Percentiles rank a stretch among this genome's conserved stretches.
Evolutionary conservation across 2,113 vertebrate genomes (phyloP).

Genomic region (Cavia aperea): DNA sequence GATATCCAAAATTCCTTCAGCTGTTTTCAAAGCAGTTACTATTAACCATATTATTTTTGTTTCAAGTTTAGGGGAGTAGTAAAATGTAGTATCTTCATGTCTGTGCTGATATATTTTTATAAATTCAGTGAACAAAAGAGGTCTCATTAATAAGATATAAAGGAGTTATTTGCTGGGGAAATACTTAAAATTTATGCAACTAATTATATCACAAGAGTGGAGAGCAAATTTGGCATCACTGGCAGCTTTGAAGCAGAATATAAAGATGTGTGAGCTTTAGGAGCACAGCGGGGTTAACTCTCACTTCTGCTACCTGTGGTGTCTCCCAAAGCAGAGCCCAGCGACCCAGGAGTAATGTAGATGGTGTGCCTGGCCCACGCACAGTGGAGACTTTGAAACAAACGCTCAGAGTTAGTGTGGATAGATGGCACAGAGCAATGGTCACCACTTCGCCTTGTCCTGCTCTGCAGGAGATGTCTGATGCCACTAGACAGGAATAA

Average conservation of each 20-base stretch:
- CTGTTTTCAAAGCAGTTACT: not conserved
- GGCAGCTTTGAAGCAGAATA: constrained; percentile 62
- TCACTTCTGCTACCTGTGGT: constrained; percentile 65
- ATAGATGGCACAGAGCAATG: not conserved
- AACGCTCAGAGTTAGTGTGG: not conserved
- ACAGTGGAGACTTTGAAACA: constrained; percentile 44
- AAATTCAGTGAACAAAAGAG: constrained; percentile 58
- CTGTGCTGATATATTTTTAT: constrained; percentile 46
- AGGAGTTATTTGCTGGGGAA: constrained; percentile 62
- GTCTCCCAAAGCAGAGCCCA: constrained; percentile 55
- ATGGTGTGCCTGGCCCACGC: constrained; percentile 9
- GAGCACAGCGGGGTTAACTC: constrained; percentile 66
- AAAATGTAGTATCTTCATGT: not conserved
- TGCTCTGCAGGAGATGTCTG: not conserved
- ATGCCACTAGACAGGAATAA: not conserved
- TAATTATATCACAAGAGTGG: constrained; percentile 58
- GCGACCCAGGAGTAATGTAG: constrained; percentile 46
- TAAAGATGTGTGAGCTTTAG: constrained; percentile 61
- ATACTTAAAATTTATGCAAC: constrained; percentile 67
- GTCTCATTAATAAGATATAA: constrained; percentile 46
- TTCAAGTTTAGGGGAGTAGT: constrained; percentile 44
- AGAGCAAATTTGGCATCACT: constrained; percentile 57
- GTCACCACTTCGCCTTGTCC: constrained; percentile 32
- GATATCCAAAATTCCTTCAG: not conserved
- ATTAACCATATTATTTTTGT: constrained; percentile 1